These are phyloP conservation scores for Drosophila pseudotakahashii DNA, from an alignment of 2,888 invertebrate species.

Conservation along the genomic window DNA sequence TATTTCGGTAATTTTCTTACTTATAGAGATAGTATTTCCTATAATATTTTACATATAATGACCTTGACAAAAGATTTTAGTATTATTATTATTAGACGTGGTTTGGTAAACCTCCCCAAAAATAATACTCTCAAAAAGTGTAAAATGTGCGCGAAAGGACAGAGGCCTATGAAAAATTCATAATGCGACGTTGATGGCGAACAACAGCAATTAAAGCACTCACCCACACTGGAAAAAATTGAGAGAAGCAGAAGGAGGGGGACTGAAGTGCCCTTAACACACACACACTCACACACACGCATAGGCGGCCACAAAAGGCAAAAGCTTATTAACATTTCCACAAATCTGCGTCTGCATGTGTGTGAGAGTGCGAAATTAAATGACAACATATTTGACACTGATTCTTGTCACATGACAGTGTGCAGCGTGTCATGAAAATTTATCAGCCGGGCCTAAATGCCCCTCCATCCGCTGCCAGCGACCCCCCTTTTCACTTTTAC, in stretches of 20 bases:
- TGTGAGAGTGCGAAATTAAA: conserved; percentile 76
- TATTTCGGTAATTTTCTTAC: too few species aligned
- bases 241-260: neutral
- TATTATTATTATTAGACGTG: too few species aligned
- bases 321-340: conserved; percentile 75
- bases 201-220: conserved; percentile 67
- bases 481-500: neutral
- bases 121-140: neutral
- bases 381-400: conserved; percentile 80
- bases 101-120: neutral
- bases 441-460: conserved; percentile 74
- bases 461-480: conserved; percentile 1
- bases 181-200: conserved; percentile 59
- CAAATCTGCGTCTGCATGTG: conserved; percentile 61
- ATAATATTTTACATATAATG: too few species aligned
- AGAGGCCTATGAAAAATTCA: conserved; percentile 63
- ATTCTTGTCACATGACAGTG: conserved; percentile 76
- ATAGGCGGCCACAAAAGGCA: conserved; percentile 39
- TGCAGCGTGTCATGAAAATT: conserved; percentile 72
- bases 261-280: conserved; percentile 34
- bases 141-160: conserved; percentile 47
- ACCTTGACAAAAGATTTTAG: too few species aligned
- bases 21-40: too few species aligned
- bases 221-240: conserved; percentile 1
- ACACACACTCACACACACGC: conserved; percentile 4